Conservation (phyloP, 2,797 vertebrate genomes). For the Pristis pectinata region DNA sequence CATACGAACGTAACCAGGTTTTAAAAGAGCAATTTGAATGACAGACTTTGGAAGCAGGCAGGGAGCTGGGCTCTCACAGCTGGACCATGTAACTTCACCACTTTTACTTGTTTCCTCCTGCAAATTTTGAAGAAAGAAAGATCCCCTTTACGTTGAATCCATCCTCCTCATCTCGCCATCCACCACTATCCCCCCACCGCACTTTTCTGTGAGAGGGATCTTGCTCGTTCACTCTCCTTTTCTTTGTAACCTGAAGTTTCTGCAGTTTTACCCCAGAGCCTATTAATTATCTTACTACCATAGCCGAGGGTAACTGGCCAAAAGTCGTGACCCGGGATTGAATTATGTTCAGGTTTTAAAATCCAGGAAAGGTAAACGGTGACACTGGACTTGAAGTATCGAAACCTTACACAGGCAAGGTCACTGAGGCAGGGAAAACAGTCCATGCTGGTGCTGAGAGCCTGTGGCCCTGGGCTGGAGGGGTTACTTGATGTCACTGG, state of each 20-base stretch:
- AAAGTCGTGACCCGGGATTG: not conserved
- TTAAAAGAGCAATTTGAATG: slow-evolving; percentile 32
- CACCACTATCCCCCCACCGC: no score
- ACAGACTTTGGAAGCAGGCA: slow-evolving; percentile 27
- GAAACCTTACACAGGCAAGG: not conserved
- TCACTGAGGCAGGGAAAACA: not conserved
- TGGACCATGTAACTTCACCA: not conserved
- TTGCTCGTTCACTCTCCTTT: no score
- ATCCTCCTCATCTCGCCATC: not conserved
- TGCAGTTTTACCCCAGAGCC: not conserved
- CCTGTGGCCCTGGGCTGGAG: not conserved
- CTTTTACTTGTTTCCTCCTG: not conserved
- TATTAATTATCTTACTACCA: not conserved
- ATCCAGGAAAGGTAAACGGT: not conserved
- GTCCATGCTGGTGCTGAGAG: not conserved
- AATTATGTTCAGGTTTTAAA: not conserved
- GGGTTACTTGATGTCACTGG: not conserved
- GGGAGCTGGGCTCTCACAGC: not conserved
- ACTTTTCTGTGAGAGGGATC: not conserved
- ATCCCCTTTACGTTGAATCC: not conserved
- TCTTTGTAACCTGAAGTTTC: not conserved
- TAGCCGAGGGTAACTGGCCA: not conserved
- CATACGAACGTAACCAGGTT: slow-evolving; percentile 52
- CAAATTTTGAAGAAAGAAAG: not conserved
- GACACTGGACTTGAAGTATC: not conserved